These are phyloP conservation scores for Arrhamphus sclerolepis DNA, from an alignment of 2,797 vertebrate genomes.

Conservation along the genomic window DNA sequence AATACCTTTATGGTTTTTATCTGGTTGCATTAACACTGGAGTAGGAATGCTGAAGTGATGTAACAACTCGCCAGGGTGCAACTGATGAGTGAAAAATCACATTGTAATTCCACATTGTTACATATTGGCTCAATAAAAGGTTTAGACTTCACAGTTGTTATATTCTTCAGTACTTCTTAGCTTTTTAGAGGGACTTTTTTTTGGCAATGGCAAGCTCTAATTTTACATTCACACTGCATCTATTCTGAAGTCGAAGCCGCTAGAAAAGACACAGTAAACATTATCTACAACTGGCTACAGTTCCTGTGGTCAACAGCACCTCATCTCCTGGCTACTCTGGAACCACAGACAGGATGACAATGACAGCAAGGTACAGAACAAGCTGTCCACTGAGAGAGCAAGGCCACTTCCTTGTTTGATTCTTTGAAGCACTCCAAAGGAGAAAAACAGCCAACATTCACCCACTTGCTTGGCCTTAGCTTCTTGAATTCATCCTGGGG, in stretches of 20 bases:
- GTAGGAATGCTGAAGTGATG: not conserved
- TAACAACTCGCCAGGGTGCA: not conserved
- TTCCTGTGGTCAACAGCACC: too few relatives aligned
- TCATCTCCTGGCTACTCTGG: too few relatives aligned
- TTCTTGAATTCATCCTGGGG: conserved; percentile 41
- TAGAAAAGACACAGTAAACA: too few relatives aligned
- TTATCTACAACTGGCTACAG: too few relatives aligned
- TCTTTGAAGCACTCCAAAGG: conserved; percentile 24
- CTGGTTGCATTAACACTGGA: not conserved
- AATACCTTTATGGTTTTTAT: not conserved
- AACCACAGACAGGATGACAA: conserved; percentile 51
- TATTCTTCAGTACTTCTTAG: too few relatives aligned
- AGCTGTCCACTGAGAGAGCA: conserved; percentile 48
- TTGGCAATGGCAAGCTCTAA: too few relatives aligned
- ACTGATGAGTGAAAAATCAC: not conserved
- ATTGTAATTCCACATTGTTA: not conserved
- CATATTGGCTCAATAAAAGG: not conserved
- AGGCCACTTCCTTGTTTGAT: conserved; percentile 35
- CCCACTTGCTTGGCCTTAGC: conserved; percentile 45
- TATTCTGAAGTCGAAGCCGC: too few relatives aligned
- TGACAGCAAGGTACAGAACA: conserved; percentile 48
- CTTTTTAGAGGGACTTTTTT: too few relatives aligned
- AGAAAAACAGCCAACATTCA: conserved; percentile 52
- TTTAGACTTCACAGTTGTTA: too few relatives aligned
- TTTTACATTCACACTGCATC: too few relatives aligned